phyloP scores from a whole-genome alignment of 2,113 vertebrate species.

The Oncorhynchus nerka region DNA sequence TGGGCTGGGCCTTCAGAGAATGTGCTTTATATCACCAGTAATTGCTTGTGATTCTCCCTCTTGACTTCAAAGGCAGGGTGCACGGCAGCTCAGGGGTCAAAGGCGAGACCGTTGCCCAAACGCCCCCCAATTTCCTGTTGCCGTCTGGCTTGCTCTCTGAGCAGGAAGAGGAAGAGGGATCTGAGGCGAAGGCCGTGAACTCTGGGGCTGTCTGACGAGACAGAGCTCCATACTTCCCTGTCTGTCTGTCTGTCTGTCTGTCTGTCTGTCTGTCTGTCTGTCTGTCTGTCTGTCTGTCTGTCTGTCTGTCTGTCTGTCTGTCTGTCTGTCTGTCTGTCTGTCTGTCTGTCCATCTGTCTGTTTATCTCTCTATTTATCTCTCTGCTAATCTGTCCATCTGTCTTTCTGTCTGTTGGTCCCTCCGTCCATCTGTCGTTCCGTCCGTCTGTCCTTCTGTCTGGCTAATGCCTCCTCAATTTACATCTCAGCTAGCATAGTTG shows the following conservation, averaged over 20 bases:
- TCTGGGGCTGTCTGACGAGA: conserved; percentile 23
- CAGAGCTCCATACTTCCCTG: conserved; percentile 20
- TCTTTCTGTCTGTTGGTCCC: no score
- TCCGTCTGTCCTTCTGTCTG: neutral
- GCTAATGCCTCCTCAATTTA: neutral
- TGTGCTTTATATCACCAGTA: conserved; percentile 61
- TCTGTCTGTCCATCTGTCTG: no score
- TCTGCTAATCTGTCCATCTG: no score
- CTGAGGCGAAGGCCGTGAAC: conserved; percentile 33
- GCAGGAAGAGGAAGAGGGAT: conserved; percentile 49
- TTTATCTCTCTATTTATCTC: no score
- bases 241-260: neutral
- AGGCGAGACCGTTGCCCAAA: conserved; percentile 62
- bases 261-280: neutral
- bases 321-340: no score
- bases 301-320: neutral
- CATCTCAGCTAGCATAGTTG: neutral
- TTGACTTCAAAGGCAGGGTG: conserved; percentile 67
- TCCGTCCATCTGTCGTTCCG: no score
- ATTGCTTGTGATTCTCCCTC: conserved; percentile 70
- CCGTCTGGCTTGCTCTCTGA: conserved; percentile 53
- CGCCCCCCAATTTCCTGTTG: conserved; percentile 74
- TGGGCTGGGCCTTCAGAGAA: conserved; percentile 58
- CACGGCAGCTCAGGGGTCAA: conserved; percentile 66
- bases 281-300: neutral